Evolutionary conservation across 2,888 invertebrate genomes (phyloP).

Genomic region (Hypercompe scribonia): DNA sequence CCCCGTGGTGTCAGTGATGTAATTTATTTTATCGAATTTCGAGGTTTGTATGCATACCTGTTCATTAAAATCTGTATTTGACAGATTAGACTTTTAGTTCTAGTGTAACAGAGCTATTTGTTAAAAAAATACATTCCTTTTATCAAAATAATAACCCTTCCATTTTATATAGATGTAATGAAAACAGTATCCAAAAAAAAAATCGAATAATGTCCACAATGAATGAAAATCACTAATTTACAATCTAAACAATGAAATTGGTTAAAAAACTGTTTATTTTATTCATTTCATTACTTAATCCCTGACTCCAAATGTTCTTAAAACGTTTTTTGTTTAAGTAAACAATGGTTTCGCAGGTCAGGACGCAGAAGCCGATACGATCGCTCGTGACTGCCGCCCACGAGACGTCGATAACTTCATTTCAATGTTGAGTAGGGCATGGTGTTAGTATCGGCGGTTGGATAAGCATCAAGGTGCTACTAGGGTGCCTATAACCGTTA

Average conservation of each 20-base stretch:
- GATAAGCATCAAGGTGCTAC: constrained; percentile 1
- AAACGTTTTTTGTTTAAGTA: constrained; percentile 36
- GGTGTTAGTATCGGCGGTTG: constrained; percentile 9
- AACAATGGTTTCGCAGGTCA: constrained; percentile 46
- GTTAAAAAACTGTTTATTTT: constrained; percentile 1
- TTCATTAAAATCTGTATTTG: too few species aligned
- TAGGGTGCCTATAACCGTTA: not conserved
- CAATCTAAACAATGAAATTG: not conserved
- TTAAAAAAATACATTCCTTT: too few species aligned
- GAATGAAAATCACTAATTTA: not conserved
- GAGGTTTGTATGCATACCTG: too few species aligned
- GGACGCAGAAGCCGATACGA: constrained; percentile 65
- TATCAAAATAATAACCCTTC: too few species aligned
- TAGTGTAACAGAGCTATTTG: too few species aligned
- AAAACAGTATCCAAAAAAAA: not conserved
- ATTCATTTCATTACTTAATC: constrained; percentile 1
- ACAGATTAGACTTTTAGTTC: too few species aligned
- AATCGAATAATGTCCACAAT: not conserved
- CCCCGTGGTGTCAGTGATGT: too few species aligned
- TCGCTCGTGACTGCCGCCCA: constrained; percentile 76
- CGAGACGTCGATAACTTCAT: constrained; percentile 75
- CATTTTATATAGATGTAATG: too few species aligned
- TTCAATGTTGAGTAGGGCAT: constrained; percentile 52
- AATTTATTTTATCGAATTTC: too few species aligned
- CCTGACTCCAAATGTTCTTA: constrained; percentile 3